Evolutionary conservation across 2,113 vertebrate genomes (phyloP).

Genomic region (Nesoenas mayeri): DNA sequence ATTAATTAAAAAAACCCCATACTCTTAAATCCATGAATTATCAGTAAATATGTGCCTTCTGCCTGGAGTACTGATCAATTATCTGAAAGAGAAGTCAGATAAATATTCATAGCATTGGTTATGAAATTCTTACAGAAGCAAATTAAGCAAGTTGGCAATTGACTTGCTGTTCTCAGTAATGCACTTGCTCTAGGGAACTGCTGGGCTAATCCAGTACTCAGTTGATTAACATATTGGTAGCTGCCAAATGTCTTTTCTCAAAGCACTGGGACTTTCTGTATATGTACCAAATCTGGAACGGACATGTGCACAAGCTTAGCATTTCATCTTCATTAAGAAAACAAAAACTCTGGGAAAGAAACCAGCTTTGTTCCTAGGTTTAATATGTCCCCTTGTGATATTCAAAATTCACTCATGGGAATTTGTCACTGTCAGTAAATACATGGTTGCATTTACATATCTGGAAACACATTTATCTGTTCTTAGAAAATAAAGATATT

Average conservation of each 20-base stretch:
- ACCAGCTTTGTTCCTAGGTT: not conserved
- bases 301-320: fast-evolving
- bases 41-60: not conserved
- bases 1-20: not conserved
- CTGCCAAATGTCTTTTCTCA: conserved; percentile 26
- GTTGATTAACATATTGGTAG: conserved; percentile 21
- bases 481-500: not conserved
- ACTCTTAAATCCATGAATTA: not conserved
- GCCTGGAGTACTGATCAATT: not conserved
- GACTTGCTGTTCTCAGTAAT: not conserved
- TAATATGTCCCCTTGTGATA: not conserved
- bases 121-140: conserved; percentile 30
- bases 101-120: conserved; percentile 17
- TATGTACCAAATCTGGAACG: not conserved
- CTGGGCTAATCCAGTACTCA: not conserved
- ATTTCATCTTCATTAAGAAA: not conserved
- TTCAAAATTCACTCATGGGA: not conserved
- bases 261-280: not conserved
- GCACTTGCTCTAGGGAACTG: not conserved
- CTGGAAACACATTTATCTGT: not conserved
- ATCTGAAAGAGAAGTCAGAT: not conserved
- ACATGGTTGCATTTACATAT: not conserved
- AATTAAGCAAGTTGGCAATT: conserved; percentile 21
- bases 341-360: not conserved
- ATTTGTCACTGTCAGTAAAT: not conserved